Evolutionary conservation across 2,888 invertebrate genomes (phyloP), one percentile per base, ranked within the genome.

Genomic region (Unio pictorum): DNA sequence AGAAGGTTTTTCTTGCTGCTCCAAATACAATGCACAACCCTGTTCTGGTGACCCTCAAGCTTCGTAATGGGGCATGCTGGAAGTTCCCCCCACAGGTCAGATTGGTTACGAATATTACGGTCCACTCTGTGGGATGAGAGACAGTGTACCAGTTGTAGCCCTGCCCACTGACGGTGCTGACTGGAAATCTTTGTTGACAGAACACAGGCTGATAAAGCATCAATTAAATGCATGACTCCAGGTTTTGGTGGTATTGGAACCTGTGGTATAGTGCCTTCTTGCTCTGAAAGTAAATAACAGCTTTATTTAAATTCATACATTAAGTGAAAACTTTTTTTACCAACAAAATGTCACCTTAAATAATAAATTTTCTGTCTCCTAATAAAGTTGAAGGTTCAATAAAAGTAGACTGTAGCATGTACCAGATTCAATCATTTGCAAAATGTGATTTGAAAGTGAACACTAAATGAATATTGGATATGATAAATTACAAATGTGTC

Each of bases 161-260:
- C 91, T 0, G 93, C 93, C 93, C 93, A 93, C 83, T 93, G 92
- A 55, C 93, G 90, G 78, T 92, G 91, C 45, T 87, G 87, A 20
- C 91, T 88, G 60, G 91, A 89, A n/a, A 93, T 89, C 64, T 91
- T 90, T 28, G 91, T 90, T 0, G 93, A 93, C 73, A 93, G 87
- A 18, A 93, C 90, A 86, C 92, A 93, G 1, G 93, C 92, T 6
- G 93, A 91, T 64, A 93, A 85, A 7, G 93, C 92, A 86, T 93
- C 93, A 57, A 93, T 92, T 60, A 93, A 87, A 69, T 92, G 91
- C 59, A 93, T 86, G 15, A 77, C 64, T 55, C 72, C 64, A 15
- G 11, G 45, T 45, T 45, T 45, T 45, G 45, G 45, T 45, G 45
- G 11, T 11, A 45, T 2, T 45, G 45, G 45, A 45, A 45, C 45